These are phyloP conservation scores for Therioaphis trifolii DNA, from an alignment of 2,888 invertebrate species.

Conservation along the genomic window DNA sequence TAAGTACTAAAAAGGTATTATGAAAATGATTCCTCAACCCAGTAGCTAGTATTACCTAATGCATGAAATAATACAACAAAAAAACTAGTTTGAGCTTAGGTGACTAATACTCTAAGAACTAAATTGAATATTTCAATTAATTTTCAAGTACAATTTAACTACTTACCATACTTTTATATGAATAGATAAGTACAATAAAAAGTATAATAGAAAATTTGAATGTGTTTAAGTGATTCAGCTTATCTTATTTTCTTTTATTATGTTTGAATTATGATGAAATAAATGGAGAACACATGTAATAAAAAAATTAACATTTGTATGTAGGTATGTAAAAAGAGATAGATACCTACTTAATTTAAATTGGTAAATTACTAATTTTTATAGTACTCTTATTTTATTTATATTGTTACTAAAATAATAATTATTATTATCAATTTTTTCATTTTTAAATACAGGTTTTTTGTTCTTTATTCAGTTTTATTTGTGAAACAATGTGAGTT, in stretches of 20 bases:
- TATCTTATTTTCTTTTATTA: constrained; percentile 33
- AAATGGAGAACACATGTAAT: not conserved
- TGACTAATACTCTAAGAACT: no score
- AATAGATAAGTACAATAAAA: not conserved
- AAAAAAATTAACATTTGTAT: not conserved
- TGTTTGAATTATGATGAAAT: constrained; percentile 37
- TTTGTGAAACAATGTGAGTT: not conserved
- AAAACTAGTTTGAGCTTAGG: no score
- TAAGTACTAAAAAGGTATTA: no score
- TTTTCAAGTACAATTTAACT: not conserved
- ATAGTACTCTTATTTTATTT: not conserved
- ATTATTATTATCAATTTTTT: not conserved
- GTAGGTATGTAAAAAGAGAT: not conserved
- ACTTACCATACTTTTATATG: not conserved
- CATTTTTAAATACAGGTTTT: no score
- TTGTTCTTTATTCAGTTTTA: constrained; percentile 1
- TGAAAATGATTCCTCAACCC: no score
- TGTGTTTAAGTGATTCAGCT: not conserved
- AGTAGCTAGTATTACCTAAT: no score
- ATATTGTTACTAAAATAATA: not conserved
- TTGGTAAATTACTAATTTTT: not conserved
- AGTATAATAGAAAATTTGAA: constrained; percentile 20
- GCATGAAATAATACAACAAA: no score
- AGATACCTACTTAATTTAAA: not conserved
- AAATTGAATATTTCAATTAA: no score